phyloP scores from a whole-genome alignment of 2,888 invertebrate species.

The Caenorhabditis sp. region DNA sequence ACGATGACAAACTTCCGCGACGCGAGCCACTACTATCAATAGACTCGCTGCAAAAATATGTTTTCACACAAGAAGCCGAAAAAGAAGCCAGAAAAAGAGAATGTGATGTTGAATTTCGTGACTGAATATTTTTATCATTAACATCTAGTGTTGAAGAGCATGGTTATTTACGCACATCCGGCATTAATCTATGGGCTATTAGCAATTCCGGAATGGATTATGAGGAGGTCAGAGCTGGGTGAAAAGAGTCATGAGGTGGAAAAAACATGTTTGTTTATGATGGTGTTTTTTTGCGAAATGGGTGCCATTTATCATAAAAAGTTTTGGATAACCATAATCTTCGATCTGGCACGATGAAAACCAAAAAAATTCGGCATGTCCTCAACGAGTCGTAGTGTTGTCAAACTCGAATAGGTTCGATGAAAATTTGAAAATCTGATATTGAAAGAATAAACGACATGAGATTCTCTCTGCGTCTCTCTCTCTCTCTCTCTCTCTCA shows the following conservation, averaged over 20 bases:
- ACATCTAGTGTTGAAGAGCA: no score
- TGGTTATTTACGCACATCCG: slow-evolving; percentile 2
- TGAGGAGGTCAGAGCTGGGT: background rate
- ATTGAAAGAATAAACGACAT: no score
- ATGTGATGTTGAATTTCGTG: background rate
- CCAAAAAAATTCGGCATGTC: no score
- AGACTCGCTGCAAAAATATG: slow-evolving; percentile 29
- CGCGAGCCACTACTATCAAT: slow-evolving; percentile 27
- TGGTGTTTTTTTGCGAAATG: background rate
- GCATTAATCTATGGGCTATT: background rate
- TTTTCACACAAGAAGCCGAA: background rate
- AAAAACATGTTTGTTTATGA: background rate
- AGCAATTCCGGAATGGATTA: background rate
- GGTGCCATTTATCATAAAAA: no score
- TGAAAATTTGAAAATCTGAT: no score
- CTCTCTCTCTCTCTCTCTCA: no score
- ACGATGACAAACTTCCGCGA: slow-evolving; percentile 25
- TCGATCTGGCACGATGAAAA: background rate
- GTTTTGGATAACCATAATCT: no score
- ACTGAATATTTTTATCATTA: background rate
- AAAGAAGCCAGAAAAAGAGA: background rate
- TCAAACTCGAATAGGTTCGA: no score
- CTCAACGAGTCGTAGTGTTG: no score
- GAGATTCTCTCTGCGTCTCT: no score
- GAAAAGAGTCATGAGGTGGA: background rate